A percentile compares a stretch with the other conserved stretches of the same genome.
Conservation (phyloP, 2,888 invertebrate species). For the Lumbricus terrestris region DNA sequence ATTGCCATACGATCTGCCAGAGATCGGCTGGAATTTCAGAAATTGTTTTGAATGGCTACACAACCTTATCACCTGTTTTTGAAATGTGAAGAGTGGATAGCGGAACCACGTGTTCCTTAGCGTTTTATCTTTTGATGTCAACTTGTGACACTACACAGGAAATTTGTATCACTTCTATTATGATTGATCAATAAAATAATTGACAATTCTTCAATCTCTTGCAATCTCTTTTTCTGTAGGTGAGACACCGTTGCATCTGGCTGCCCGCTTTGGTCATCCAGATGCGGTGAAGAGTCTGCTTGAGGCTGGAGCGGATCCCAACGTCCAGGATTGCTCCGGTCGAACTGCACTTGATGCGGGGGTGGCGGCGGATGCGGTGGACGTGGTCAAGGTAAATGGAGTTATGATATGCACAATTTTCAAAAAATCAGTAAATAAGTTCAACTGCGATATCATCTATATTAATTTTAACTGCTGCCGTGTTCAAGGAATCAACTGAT, state of each 20-base stretch:
- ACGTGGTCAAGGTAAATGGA: constrained; percentile 72
- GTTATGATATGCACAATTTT: background rate
- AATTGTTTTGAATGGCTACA: no score
- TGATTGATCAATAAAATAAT: no score
- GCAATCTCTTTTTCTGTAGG: constrained; percentile 58
- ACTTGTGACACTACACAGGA: no score
- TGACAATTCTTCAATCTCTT: background rate
- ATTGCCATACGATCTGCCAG: no score
- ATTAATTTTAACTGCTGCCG: no score
- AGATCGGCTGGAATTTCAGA: no score
- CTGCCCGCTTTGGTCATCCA: constrained; percentile 85
- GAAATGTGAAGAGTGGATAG: no score
- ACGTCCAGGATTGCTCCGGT: constrained; percentile 90
- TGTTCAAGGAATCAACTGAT: no score
- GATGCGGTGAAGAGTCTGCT: constrained; percentile 88
- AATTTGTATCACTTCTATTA: no score
- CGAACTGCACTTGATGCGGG: constrained; percentile 91
- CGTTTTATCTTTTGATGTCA: no score
- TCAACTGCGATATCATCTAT: background rate
- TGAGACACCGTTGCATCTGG: constrained; percentile 89
- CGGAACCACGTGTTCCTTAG: no score
- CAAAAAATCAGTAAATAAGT: background rate
- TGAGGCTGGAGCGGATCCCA: constrained; percentile 90
- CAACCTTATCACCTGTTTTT: no score
- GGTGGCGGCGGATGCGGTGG: constrained; percentile 92